Evolutionary conservation across 1,140 invertebrate species (phyloP).

Genomic region (Oncopodura yosiiana): DNA sequence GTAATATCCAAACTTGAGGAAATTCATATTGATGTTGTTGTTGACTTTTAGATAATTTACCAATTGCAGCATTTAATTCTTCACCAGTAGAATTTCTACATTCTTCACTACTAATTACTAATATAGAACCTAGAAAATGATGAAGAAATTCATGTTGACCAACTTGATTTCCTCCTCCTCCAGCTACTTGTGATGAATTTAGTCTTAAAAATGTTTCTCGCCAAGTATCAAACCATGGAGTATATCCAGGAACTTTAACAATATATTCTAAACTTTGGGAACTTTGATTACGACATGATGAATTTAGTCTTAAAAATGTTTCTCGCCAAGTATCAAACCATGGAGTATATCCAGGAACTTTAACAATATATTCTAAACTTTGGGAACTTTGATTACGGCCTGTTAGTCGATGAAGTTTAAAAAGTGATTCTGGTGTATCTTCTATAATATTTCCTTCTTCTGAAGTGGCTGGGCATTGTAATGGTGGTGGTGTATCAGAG

Average conservation of each 20-base stretch:
- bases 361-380: slow-evolving; percentile 45
- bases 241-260: slow-evolving; percentile 58
- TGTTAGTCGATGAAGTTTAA: too few relatives aligned
- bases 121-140: slow-evolving; percentile 79
- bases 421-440: slow-evolving; percentile 9
- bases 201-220: slow-evolving; percentile 67
- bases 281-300: too few relatives aligned
- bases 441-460: background rate
- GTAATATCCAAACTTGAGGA: slow-evolving; percentile 30
- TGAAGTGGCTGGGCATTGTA: background rate
- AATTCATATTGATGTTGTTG: slow-evolving; percentile 30
- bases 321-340: slow-evolving; percentile 96
- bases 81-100: slow-evolving; percentile 22
- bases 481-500: slow-evolving; percentile 12
- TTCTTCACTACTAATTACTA: slow-evolving; percentile 73
- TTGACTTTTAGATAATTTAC: slow-evolving; percentile 30
- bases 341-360: slow-evolving; percentile 65
- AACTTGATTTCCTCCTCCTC: too few relatives aligned
- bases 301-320: slow-evolving; percentile 55
- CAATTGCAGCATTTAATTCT: slow-evolving; percentile 21
- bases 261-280: slow-evolving; percentile 38
- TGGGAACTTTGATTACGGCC: too few relatives aligned
- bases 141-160: slow-evolving; percentile 83
- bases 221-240: slow-evolving; percentile 96
- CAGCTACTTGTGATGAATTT: slow-evolving; percentile 19